phyloP scores from a whole-genome alignment of 2,797 vertebrate species.

The Remorina albescens region DNA sequence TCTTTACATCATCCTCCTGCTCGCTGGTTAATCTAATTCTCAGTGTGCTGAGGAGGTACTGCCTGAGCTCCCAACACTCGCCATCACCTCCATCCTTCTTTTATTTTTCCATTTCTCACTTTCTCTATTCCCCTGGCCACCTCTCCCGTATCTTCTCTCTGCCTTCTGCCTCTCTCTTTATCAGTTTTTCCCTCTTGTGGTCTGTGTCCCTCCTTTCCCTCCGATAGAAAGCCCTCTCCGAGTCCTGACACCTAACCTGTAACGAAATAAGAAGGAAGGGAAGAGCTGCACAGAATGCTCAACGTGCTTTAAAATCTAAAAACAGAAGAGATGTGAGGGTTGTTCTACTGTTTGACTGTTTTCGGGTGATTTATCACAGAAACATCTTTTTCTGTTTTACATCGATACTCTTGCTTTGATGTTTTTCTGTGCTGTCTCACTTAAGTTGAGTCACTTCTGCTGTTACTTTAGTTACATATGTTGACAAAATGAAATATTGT shows the following conservation, averaged over 20 bases:
- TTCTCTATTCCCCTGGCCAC: conserved; percentile 6
- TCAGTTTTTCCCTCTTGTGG: conserved; percentile 26
- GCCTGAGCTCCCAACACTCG: conserved; percentile 19
- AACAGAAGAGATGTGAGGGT: conserved; percentile 23
- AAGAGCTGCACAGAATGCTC: conserved; percentile 10
- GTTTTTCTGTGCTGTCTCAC: no score
- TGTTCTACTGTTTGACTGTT: not conserved
- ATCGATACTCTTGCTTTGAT: no score
- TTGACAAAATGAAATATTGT: no score
- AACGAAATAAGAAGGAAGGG: conserved; percentile 9
- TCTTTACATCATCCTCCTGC: conserved; percentile 1
- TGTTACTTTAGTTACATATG: no score
- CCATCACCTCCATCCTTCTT: conserved; percentile 5
- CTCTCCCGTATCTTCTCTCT: conserved; percentile 2
- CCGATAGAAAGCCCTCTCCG: conserved; percentile 17
- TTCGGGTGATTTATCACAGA: conserved; percentile 6
- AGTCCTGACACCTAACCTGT: conserved; percentile 15
- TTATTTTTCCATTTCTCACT: conserved; percentile 7
- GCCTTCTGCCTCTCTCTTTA: conserved; percentile 22
- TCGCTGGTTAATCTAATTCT: conserved; percentile 37
- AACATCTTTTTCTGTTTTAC: not conserved
- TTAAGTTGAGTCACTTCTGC: no score
- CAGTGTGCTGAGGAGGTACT: conserved; percentile 23
- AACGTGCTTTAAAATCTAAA: conserved; percentile 32
- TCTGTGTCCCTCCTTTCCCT: conserved; percentile 13